Conservation (phyloP, 2,113 vertebrate genomes). For the Etia nguti region DNA sequence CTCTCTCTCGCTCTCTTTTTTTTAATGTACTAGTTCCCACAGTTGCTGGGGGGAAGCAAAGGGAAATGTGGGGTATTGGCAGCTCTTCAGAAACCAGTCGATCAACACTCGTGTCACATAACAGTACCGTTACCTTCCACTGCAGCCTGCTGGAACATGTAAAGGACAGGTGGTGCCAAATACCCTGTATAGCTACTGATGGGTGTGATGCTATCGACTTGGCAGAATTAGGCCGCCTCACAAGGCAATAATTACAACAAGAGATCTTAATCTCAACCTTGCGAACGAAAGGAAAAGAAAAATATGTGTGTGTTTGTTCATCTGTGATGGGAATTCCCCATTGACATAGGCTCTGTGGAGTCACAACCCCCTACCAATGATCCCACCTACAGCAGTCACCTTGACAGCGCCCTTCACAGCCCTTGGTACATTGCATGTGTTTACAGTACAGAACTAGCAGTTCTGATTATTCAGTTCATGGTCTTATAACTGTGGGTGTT, state of each 20-base stretch:
- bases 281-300: slow-evolving; percentile 1
- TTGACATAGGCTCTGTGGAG: background rate
- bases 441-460: background rate
- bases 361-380: background rate
- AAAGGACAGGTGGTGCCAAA: slow-evolving; percentile 45
- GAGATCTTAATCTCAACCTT: slow-evolving; percentile 53
- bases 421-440: background rate
- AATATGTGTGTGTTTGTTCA: background rate
- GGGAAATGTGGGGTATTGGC: background rate
- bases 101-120: slow-evolving; percentile 31
- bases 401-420: slow-evolving; percentile 44
- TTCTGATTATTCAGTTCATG: background rate
- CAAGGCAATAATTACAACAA: slow-evolving; percentile 58
- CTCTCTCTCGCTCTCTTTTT: background rate
- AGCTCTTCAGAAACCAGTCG: slow-evolving; percentile 25
- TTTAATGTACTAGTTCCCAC: background rate
- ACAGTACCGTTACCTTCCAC: slow-evolving; percentile 3
- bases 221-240: slow-evolving; percentile 52
- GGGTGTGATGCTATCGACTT: slow-evolving; percentile 43
- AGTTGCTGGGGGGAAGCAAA: background rate
- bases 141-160: slow-evolving; percentile 44
- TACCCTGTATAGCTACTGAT: slow-evolving; percentile 32
- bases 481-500: background rate
- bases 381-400: slow-evolving; percentile 30
- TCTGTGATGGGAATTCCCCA: background rate